Percentiles rank a stretch among this genome's conserved stretches.
phyloP scores from a whole-genome alignment of 2,797 vertebrate genomes.

The Oryzias dopingdopingensis region DNA sequence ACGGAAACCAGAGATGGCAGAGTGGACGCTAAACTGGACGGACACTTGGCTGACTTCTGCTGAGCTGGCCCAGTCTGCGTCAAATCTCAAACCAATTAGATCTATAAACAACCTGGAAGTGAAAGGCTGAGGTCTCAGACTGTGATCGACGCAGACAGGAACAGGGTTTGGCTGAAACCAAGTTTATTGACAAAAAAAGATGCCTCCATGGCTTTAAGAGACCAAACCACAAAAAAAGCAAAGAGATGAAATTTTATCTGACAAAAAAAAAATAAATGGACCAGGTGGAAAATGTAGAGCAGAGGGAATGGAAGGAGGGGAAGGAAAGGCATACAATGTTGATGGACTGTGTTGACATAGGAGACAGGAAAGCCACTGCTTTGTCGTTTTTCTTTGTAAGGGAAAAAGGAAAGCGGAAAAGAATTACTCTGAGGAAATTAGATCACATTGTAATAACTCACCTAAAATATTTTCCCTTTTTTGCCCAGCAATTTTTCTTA shows the following conservation, averaged over 20 bases:
- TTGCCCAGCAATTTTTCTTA: slow-evolving; percentile 22
- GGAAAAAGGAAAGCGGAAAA: slow-evolving; percentile 15
- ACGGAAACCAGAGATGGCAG: slow-evolving; percentile 44
- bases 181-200: slow-evolving; percentile 40
- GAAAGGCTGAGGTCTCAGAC: slow-evolving; percentile 34
- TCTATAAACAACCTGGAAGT: slow-evolving; percentile 61
- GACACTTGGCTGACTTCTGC: slow-evolving; percentile 51
- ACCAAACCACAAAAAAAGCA: slow-evolving; percentile 28
- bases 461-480: slow-evolving; percentile 1
- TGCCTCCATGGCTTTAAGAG: slow-evolving; percentile 32
- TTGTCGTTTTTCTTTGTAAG: slow-evolving; percentile 17
- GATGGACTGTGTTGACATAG: slow-evolving; percentile 49
- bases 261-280: slow-evolving; percentile 9
- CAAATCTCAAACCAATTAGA: slow-evolving; percentile 56
- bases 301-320: slow-evolving; percentile 15
- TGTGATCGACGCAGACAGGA: slow-evolving; percentile 47
- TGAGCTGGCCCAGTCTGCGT: slow-evolving; percentile 37
- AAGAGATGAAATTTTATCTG: slow-evolving; percentile 18
- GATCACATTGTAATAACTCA: slow-evolving; percentile 8
- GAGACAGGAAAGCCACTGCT: slow-evolving; percentile 33
- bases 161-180: slow-evolving; percentile 50
- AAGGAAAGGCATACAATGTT: slow-evolving; percentile 47
- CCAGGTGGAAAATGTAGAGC: slow-evolving; percentile 22
- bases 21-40: slow-evolving; percentile 19
- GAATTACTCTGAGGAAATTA: slow-evolving; percentile 9